phyloP scores from a whole-genome alignment of 1,140 invertebrate genomes.

The Leptinotarsa defecta region DNA sequence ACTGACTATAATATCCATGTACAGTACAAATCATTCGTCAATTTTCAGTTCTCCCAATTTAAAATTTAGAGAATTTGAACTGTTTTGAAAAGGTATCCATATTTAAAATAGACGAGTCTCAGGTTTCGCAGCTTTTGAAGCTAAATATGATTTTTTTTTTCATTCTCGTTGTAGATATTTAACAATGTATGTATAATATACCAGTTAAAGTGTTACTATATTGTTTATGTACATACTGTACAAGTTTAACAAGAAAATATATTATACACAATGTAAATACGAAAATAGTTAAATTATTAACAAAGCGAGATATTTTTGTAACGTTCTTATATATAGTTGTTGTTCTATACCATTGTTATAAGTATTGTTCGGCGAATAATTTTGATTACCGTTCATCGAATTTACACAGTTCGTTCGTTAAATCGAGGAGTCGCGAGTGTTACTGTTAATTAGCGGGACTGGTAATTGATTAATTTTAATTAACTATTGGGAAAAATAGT shows the following conservation, averaged over 20 bases:
- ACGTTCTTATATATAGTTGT: not conserved
- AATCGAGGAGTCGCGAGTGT: not conserved
- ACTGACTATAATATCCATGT: too few species aligned
- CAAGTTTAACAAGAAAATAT: not conserved
- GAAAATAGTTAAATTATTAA: not conserved
- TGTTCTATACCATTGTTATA: not conserved
- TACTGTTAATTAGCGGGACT: conserved; percentile 9
- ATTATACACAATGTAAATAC: conserved; percentile 1
- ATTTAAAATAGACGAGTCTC: too few species aligned
- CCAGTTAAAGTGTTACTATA: not conserved
- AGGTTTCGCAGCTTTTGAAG: too few species aligned
- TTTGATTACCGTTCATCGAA: not conserved
- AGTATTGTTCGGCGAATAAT: not conserved
- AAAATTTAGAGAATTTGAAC: too few species aligned
- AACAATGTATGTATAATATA: too few species aligned
- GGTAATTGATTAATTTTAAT: not conserved
- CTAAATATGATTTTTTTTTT: too few species aligned
- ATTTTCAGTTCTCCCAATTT: too few species aligned
- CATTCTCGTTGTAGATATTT: too few species aligned
- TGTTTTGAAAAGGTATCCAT: too few species aligned
- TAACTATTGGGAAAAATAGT: conserved; percentile 2
- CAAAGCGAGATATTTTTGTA: not conserved
- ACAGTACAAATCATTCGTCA: too few species aligned
- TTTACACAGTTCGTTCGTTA: not conserved
- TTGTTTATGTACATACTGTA: not conserved